These are phyloP conservation scores for Dendrolimus pini DNA, from an alignment of 2,888 invertebrate species.

Conservation along the genomic window DNA sequence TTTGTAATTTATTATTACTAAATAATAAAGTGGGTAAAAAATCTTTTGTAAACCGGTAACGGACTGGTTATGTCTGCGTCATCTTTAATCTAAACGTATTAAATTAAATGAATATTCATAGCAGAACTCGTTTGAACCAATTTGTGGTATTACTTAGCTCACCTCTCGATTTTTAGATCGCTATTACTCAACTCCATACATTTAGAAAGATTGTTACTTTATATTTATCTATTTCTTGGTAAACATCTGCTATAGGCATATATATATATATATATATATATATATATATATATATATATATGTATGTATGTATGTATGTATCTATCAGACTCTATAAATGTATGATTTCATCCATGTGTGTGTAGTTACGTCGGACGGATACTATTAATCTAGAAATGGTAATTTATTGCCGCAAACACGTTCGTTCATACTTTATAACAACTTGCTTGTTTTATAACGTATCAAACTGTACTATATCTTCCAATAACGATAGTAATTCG, in stretches of 20 bases:
- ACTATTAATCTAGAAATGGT: constrained; percentile 48
- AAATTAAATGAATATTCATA: constrained; percentile 63
- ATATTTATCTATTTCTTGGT: too few relatives aligned
- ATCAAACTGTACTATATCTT: constrained; percentile 12
- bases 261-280: too few relatives aligned
- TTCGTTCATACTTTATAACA: constrained; percentile 29
- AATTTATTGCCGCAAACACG: constrained; percentile 42
- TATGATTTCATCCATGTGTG: constrained; percentile 34
- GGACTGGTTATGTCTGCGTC: constrained; percentile 45
- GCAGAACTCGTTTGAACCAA: constrained; percentile 50
- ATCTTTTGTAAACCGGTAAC: constrained; percentile 38
- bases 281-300: too few relatives aligned
- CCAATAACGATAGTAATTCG: too few relatives aligned
- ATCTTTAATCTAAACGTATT: constrained; percentile 46
- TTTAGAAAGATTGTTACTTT: constrained; percentile 49
- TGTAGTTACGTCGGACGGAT: constrained; percentile 43
- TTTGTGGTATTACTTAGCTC: constrained; percentile 51
- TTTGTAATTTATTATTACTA: constrained; percentile 21
- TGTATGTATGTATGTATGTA: too few relatives aligned
- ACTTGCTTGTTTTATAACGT: constrained; percentile 28
- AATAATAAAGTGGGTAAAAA: constrained; percentile 27
- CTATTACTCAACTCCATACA: constrained; percentile 50
- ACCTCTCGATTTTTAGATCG: constrained; percentile 51
- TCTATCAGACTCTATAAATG: too few relatives aligned
- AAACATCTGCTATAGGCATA: too few relatives aligned